Evolutionary conservation across 2,113 vertebrate genomes (phyloP).

Genomic region (Epinephelus fuscoguttatus): DNA sequence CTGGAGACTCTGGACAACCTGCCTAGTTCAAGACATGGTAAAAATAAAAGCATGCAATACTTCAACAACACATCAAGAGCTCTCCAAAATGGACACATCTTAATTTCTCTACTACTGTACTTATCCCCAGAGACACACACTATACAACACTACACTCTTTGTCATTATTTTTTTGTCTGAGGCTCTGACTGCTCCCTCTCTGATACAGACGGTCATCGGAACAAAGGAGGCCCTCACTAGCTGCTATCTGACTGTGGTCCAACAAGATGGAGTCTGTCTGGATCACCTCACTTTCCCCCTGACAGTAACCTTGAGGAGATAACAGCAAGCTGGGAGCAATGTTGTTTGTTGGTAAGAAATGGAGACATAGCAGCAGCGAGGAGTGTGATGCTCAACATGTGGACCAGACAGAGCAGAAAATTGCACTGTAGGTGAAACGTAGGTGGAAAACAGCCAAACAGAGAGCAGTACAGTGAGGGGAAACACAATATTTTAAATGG

Average conservation of each 20-base stretch:
- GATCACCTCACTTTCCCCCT: slow-evolving; percentile 61
- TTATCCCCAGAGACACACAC: neutral
- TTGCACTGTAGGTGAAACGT: neutral
- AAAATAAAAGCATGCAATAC: neutral
- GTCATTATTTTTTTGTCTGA: slow-evolving; percentile 7
- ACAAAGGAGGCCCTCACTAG: slow-evolving; percentile 64
- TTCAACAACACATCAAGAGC: neutral
- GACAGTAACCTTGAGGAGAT: slow-evolving; percentile 70
- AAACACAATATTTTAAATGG: neutral
- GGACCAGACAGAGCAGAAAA: slow-evolving; percentile 37
- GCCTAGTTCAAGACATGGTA: slow-evolving; percentile 4
- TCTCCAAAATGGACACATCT: neutral
- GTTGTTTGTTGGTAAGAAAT: slow-evolving; percentile 50
- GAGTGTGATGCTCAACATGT: slow-evolving; percentile 54
- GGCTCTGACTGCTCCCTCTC: slow-evolving; percentile 1
- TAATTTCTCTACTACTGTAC: neutral
- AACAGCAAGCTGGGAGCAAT: slow-evolving; percentile 47
- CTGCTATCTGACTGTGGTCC: slow-evolving; percentile 66
- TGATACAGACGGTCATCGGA: slow-evolving; percentile 31
- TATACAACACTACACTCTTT: neutral
- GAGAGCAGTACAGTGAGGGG: neutral
- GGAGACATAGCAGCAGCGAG: slow-evolving; percentile 21
- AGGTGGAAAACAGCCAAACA: slow-evolving; percentile 32
- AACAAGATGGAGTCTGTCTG: slow-evolving; percentile 66
- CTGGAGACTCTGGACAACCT: slow-evolving; percentile 25